A percentile compares a stretch with the other conserved stretches of the same genome.
Conservation (phyloP, 2,888 invertebrate genomes). For the Ochlodes sylvanus region DNA sequence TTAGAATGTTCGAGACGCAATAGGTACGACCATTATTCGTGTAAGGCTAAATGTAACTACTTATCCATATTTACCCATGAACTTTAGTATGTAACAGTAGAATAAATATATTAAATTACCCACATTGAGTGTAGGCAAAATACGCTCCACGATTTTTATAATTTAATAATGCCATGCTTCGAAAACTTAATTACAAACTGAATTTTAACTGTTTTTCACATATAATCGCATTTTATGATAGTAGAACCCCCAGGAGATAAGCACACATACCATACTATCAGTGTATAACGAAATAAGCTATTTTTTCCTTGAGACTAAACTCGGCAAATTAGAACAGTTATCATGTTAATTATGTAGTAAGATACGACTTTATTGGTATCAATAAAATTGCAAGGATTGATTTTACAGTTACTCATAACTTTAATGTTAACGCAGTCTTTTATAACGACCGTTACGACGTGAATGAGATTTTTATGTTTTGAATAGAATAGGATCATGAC, state of each 20-base stretch:
- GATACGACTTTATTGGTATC: slow-evolving; percentile 1
- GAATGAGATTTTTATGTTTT: slow-evolving; percentile 38
- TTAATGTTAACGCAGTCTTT: not conserved
- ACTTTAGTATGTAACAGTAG: no score
- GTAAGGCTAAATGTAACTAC: no score
- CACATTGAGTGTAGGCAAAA: no score
- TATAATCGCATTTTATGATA: no score
- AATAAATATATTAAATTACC: no score
- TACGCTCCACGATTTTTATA: no score
- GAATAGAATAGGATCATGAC: slow-evolving; percentile 40
- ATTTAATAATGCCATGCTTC: no score
- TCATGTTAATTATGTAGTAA: not conserved
- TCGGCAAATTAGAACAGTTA: not conserved
- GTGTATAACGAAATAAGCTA: not conserved
- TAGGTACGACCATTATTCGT: not conserved
- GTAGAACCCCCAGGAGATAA: not conserved
- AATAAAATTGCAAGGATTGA: not conserved
- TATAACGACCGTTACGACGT: slow-evolving; percentile 27
- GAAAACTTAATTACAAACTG: no score
- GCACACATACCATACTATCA: not conserved
- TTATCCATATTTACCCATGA: no score
- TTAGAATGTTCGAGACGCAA: not conserved
- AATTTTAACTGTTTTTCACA: no score
- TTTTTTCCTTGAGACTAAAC: not conserved
- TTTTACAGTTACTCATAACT: slow-evolving; percentile 8